Conservation (phyloP, 1,140 invertebrate species). For the Nephila pilipes region DNA sequence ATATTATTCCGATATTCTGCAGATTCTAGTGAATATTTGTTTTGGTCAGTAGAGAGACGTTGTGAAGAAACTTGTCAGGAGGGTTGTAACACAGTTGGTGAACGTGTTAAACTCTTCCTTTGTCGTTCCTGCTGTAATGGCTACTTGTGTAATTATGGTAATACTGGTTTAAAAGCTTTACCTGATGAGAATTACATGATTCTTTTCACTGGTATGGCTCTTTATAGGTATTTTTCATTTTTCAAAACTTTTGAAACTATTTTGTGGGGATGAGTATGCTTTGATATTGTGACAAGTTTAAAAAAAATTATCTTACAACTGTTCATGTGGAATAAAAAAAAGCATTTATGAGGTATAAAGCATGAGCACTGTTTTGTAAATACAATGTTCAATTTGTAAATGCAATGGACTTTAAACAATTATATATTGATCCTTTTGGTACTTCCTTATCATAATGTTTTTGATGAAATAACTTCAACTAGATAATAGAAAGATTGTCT, state of each 20-base stretch:
- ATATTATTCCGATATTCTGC: conserved; percentile 69
- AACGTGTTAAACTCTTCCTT: conserved; percentile 91
- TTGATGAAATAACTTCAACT: neutral
- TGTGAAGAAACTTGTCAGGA: conserved; percentile 91
- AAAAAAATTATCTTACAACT: neutral
- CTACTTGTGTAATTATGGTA: conserved; percentile 89
- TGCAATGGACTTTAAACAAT: neutral
- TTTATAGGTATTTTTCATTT: conserved; percentile 72
- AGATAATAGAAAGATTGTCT: neutral
- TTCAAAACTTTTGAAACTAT: conserved; percentile 65
- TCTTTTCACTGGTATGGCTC: conserved; percentile 51
- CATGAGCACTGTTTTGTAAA: conserved; percentile 16
- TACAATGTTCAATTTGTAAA: neutral
- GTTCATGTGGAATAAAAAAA: neutral
- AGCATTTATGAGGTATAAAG: neutral
- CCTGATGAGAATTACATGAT: conserved; percentile 57
- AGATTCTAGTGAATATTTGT: conserved; percentile 64
- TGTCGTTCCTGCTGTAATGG: conserved; percentile 90
- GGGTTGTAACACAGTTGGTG: conserved; percentile 88
- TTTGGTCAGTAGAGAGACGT: conserved; percentile 91
- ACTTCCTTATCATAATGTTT: neutral
- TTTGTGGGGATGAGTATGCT: neutral
- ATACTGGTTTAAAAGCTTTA: conserved; percentile 79
- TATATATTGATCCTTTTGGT: neutral
- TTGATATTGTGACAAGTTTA: no score